Evolutionary conservation across 2,797 vertebrate genomes (phyloP), one percentile per base, ranked within the genome.

Genomic region (Parotocinclus haroldoi): DNA sequence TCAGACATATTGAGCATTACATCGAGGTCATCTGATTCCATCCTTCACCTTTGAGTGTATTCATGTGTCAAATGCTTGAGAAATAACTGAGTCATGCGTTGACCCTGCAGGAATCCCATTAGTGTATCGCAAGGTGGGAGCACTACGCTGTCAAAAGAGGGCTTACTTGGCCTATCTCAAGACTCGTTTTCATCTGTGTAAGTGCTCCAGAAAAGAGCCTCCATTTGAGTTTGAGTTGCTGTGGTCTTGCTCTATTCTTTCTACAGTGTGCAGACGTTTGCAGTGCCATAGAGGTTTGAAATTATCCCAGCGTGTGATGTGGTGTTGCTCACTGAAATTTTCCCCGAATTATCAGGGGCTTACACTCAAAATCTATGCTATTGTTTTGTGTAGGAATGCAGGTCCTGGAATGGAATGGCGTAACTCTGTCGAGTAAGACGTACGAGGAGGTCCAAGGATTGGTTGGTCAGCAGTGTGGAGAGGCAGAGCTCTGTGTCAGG

Each of bases 401-500:
- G 85, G 94, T 98, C 63, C 84, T 99, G 88, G 97, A 99, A 82
- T 99, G 97, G 97, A 98, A 96, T 64, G 91, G 93, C 17, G 83
- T 95, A 70, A 84, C 88, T 69, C 87, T 99, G 86, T 93, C 90
- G 2, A 93, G 92, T 72, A 99, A 95, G 86, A 99, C 96, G 12
- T 99, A 98, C 0, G 97, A 99, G 87, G 97, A 99, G 81, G 96
- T 98, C 0, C 96, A 98, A 78, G 95, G 84, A 75, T 92, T 98
- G 54, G 91, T 97, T 71, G 88, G 88, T 76, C 94, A 94, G 70
- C 93, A 89, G 66, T 94, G 91, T 85, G 92, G 90, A 81, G 96
- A 99, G 86, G 96, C 94, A 75, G 97, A 99, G 86, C 90, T 99
- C 86, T 99, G 96, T 88, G 91, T 99, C 92, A 93, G 97, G 90